Percentiles rank a stretch among this genome's conserved stretches.
These are phyloP conservation scores for Tenualosa thibaudeaui DNA, from an alignment of 2,797 vertebrate species.

Conservation along the genomic window DNA sequence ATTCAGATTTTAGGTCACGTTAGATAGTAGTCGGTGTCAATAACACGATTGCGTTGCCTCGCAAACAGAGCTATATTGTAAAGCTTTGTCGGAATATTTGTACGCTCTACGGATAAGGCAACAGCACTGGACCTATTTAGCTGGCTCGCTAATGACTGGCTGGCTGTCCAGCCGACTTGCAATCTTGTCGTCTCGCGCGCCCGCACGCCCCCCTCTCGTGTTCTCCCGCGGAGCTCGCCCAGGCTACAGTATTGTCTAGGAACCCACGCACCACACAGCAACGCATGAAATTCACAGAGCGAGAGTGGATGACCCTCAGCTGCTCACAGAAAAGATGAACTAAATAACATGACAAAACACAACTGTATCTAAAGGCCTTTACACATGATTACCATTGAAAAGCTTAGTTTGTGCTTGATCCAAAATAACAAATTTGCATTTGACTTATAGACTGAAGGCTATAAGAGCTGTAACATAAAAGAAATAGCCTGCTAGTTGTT, in stretches of 20 bases:
- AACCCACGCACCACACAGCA: constrained; percentile 23
- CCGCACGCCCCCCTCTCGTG: constrained; percentile 44
- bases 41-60: not conserved
- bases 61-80: not conserved
- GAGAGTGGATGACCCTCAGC: constrained; percentile 10
- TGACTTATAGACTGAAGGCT: too few relatives aligned
- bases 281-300: not conserved
- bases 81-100: not conserved
- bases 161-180: constrained; percentile 53
- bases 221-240: constrained; percentile 19
- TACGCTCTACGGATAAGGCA: not conserved
- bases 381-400: too few relatives aligned
- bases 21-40: not conserved
- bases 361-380: not conserved
- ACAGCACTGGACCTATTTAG: not conserved
- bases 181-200: constrained; percentile 53
- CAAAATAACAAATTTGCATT: too few relatives aligned
- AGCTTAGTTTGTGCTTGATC: too few relatives aligned
- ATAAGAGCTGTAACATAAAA: too few relatives aligned
- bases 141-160: constrained; percentile 47
- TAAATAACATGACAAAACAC: not conserved
- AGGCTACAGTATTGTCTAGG: constrained; percentile 13
- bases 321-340: not conserved
- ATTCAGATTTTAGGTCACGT: not conserved
- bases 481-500: too few relatives aligned